Percentiles rank a stretch among this genome's conserved stretches.
Conservation (phyloP, 2,113 vertebrate genomes). For the Periophthalmodon schlosseri region DNA sequence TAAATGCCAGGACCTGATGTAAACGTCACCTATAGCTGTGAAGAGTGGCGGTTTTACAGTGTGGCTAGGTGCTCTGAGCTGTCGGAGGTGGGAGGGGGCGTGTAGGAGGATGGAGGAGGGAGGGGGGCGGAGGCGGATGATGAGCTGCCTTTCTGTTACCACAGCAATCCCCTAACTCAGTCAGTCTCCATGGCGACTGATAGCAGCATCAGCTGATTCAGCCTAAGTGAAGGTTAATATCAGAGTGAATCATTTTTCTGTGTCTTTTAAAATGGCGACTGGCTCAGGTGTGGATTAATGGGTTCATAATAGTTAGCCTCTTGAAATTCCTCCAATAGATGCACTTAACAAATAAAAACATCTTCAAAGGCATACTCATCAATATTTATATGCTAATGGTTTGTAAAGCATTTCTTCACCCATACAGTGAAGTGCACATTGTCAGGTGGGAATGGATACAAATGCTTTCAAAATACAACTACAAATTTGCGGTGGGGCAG, state of each 20-base stretch:
- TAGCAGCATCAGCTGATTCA: slow-evolving; percentile 70
- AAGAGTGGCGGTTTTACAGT: background rate
- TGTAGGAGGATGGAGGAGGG: slow-evolving; percentile 46
- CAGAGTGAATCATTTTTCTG: slow-evolving; percentile 18
- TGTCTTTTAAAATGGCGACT: slow-evolving; percentile 13
- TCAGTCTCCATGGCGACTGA: slow-evolving; percentile 76
- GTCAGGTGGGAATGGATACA: no score
- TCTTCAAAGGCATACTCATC: background rate
- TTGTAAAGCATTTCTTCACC: background rate
- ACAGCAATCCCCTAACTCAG: slow-evolving; percentile 70
- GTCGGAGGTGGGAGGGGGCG: slow-evolving; percentile 32
- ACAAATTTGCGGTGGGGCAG: no score
- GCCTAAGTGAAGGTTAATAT: slow-evolving; percentile 58
- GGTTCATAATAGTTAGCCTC: background rate
- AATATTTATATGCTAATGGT: background rate
- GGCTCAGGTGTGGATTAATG: slow-evolving; percentile 10
- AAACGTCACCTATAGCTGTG: background rate
- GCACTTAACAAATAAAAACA: background rate
- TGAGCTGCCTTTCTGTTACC: slow-evolving; percentile 70
- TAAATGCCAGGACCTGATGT: background rate
- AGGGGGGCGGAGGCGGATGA: slow-evolving; percentile 55
- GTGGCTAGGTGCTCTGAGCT: slow-evolving; percentile 34
- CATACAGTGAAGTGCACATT: background rate
- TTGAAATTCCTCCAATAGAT: background rate
- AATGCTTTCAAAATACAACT: no score